Percentiles rank a stretch among this genome's conserved stretches.
phyloP scores from a whole-genome alignment of 2,888 invertebrate species.

The Trimorus sp. region DNA sequence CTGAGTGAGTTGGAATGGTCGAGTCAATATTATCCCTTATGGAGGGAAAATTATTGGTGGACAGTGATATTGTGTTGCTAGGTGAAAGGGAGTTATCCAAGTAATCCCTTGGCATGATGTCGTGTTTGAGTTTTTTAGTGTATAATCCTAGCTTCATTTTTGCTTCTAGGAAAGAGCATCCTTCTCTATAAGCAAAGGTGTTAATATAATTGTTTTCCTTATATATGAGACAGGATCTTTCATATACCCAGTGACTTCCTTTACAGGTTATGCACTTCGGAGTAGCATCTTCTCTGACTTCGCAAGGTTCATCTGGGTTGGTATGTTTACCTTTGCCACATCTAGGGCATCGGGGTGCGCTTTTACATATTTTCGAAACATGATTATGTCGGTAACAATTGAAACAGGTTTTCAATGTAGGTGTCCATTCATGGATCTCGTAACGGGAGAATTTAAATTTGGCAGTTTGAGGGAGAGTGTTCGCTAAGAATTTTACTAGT shows the following conservation, averaged over 20 bases:
- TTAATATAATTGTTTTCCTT: background rate
- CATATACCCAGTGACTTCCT: background rate
- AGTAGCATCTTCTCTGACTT: background rate
- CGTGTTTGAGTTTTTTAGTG: too few relatives aligned
- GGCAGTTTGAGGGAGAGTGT: background rate
- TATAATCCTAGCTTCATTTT: background rate
- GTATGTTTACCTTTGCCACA: conserved; percentile 7
- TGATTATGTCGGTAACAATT: conserved; percentile 11
- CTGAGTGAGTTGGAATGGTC: too few relatives aligned
- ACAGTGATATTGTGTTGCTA: background rate
- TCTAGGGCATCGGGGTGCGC: background rate
- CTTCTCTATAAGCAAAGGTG: background rate
- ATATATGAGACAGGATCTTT: background rate
- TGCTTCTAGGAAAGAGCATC: background rate
- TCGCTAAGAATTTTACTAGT: background rate
- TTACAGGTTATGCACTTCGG: conserved; percentile 1
- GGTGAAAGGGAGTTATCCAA: too few relatives aligned
- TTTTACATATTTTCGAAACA: background rate
- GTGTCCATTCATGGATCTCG: background rate
- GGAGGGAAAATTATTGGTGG: too few relatives aligned
- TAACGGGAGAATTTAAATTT: conserved; percentile 6
- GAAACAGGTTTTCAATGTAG: background rate
- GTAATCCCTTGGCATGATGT: background rate
- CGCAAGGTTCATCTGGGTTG: background rate
- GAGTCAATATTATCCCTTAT: too few relatives aligned